These are phyloP conservation scores for Megaceryle maxima DNA, from an alignment of 2,113 vertebrate genomes.

Conservation along the genomic window DNA sequence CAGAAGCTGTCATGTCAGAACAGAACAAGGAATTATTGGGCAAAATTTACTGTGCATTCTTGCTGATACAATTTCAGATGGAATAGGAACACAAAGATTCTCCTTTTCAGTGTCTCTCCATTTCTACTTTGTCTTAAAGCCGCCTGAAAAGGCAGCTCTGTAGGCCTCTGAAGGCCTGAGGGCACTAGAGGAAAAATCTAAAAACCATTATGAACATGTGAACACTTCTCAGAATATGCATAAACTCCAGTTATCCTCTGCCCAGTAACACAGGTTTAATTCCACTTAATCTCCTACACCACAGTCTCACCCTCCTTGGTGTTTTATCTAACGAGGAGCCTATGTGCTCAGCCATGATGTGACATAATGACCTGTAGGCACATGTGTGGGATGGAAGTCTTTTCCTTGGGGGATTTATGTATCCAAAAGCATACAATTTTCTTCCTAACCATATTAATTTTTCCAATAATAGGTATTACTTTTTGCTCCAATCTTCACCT, in stretches of 20 bases:
- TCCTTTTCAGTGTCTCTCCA: neutral
- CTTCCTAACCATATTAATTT: neutral
- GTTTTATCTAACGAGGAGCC: neutral
- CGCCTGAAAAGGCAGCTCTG: neutral
- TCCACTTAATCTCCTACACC: neutral
- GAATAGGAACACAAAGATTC: neutral
- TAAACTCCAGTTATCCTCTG: neutral
- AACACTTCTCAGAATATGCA: neutral
- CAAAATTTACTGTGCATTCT: neutral
- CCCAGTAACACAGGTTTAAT: neutral
- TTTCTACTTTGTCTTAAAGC: neutral
- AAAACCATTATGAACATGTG: neutral
- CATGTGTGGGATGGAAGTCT: rapidly evolving
- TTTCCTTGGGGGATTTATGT: neutral
- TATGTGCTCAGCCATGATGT: neutral
- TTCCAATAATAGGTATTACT: neutral
- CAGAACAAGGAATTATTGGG: neutral
- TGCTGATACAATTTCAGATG: neutral
- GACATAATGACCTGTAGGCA: neutral
- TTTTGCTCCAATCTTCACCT: neutral
- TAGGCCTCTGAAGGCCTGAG: neutral
- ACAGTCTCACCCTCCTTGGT: neutral
- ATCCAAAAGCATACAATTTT: neutral
- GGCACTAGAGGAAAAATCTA: neutral
- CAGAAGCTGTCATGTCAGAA: neutral